A percentile compares a stretch with the other conserved stretches of the same genome.
Conservation (phyloP, 37 sponge, comb jelly and placozoan genomes). For the Geodia barretti region DNA sequence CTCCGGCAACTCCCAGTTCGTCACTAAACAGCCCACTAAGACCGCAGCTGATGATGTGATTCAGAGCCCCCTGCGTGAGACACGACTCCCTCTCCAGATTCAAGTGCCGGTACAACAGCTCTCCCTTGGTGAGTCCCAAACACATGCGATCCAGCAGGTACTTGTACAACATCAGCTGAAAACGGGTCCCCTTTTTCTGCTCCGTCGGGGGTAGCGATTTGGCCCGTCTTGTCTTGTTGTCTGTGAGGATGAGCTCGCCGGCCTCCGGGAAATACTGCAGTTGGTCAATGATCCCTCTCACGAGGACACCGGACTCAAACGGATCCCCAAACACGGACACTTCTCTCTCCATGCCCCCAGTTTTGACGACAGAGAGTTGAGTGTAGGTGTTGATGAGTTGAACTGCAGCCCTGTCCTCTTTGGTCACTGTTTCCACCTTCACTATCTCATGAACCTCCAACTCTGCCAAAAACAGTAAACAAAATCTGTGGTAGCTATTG, state of each 20-base stretch:
- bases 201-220: constrained; percentile 10
- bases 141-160: constrained; percentile 35
- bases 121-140: constrained; percentile 15
- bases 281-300: constrained; percentile 52
- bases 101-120: constrained; percentile 5
- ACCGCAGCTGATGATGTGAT: constrained; percentile 21
- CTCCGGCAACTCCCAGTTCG: too few species aligned
- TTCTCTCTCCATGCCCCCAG: constrained; percentile 37
- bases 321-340: constrained; percentile 44
- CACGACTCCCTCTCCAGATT: not conserved
- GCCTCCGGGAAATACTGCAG: constrained; percentile 25
- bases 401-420: constrained; percentile 54
- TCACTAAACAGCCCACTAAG: not conserved
- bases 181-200: constrained; percentile 19
- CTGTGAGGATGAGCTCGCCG: constrained; percentile 12
- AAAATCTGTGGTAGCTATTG: not conserved
- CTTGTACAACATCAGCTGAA: constrained; percentile 63
- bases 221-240: constrained; percentile 44
- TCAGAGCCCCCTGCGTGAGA: constrained; percentile 7
- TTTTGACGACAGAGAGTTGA: constrained; percentile 24
- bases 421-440: constrained; percentile 10
- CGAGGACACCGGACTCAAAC: constrained; percentile 15
- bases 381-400: constrained; percentile 46
- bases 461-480: constrained; percentile 10
- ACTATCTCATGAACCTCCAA: constrained; percentile 41